Evolutionary conservation across 2,797 vertebrate species (phyloP), one percentile per base, ranked within the genome.

Genomic region (Pseudopleuronectes americanus): DNA sequence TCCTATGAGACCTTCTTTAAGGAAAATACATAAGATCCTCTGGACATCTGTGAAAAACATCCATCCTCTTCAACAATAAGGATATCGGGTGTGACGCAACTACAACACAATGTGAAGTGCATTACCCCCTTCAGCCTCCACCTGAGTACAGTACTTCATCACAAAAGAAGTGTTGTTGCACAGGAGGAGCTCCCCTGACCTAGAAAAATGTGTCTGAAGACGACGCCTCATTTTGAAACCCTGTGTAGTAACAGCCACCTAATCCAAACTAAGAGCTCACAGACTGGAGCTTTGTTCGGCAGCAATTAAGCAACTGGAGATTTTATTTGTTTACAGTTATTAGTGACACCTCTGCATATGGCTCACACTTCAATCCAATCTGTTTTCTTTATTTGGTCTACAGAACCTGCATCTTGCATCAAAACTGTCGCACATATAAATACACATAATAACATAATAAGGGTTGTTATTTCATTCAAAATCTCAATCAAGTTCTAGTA

Each of bases 141-240:
- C 58, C 73, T 84, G 67, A 61, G 12, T 68, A 52, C 26, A 73
- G 66, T 62, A 61, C 62, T 74, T 77, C 57, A 80, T 80, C 53
- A 78, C 61, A 62, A 72, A 84, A 84, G 63, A 72, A 63, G 69
- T 61, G 71, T 76, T 83, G 68, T 72, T 77, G 67, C 73, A 80
- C 68, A 79, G 74, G 71, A 84, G 66, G 65, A 77, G 85, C 71
- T 82, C 62, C 74, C 70, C 59, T 94, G 94, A 93, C 92, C 91
- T 90, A 94, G 85, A 93, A 94, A 93, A 80, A 76, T 67, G 48
- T 8, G 16, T 71, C 62, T 70, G 68, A 88, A 68, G 83, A 85
- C 74, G 78, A 82, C 74, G 74, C 60, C 77, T 85, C 79, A 74
- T 88, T 48, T 89, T 91, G 82, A 90, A 90, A 92, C 75, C 72